These are phyloP conservation scores for Knipowitschia caucasica DNA, from an alignment of 2,797 vertebrate genomes.

Conservation along the genomic window DNA sequence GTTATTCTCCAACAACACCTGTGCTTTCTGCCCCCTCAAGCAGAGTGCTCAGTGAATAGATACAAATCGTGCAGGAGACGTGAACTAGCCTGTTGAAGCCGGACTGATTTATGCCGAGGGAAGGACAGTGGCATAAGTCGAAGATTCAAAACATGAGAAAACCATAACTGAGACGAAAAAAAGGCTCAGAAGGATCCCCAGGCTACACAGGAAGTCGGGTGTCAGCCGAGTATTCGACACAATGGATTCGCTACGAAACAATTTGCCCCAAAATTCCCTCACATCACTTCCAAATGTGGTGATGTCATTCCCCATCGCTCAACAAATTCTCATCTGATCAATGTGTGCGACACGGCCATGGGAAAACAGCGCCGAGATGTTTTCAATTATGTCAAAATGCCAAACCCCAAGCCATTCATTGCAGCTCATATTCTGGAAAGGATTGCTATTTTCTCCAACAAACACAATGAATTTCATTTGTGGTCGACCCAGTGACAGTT, in stretches of 20 bases:
- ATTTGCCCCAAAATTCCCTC: slow-evolving; percentile 47
- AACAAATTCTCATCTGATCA: slow-evolving; percentile 29
- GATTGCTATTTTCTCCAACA: slow-evolving; percentile 26
- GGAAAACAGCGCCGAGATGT: slow-evolving; percentile 35
- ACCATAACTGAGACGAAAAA: slow-evolving; percentile 29
- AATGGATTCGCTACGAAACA: slow-evolving; percentile 37
- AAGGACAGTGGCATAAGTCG: slow-evolving; percentile 11
- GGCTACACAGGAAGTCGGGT: slow-evolving; percentile 72
- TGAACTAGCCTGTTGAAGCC: slow-evolving; percentile 47
- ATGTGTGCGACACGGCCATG: slow-evolving; percentile 27
- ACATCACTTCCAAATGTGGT: slow-evolving; percentile 42
- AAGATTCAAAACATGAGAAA: slow-evolving; percentile 23
- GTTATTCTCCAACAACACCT: slow-evolving; percentile 18
- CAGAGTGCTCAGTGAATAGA: slow-evolving; percentile 28
- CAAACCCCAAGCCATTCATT: slow-evolving; percentile 33
- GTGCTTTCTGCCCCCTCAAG: slow-evolving; percentile 23
- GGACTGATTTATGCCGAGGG: slow-evolving; percentile 17
- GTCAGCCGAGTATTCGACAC: slow-evolving; percentile 53
- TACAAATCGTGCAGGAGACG: slow-evolving; percentile 32
- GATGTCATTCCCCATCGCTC: slow-evolving; percentile 57
- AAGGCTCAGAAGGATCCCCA: slow-evolving; percentile 70
- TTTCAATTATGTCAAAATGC: slow-evolving; percentile 51
- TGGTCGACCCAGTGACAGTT: slow-evolving; percentile 43
- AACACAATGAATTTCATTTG: slow-evolving; percentile 43
- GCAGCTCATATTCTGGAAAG: slow-evolving; percentile 30